These are phyloP conservation scores for Bucorvus abyssinicus DNA, from an alignment of 2,797 vertebrate genomes.

Conservation along the genomic window DNA sequence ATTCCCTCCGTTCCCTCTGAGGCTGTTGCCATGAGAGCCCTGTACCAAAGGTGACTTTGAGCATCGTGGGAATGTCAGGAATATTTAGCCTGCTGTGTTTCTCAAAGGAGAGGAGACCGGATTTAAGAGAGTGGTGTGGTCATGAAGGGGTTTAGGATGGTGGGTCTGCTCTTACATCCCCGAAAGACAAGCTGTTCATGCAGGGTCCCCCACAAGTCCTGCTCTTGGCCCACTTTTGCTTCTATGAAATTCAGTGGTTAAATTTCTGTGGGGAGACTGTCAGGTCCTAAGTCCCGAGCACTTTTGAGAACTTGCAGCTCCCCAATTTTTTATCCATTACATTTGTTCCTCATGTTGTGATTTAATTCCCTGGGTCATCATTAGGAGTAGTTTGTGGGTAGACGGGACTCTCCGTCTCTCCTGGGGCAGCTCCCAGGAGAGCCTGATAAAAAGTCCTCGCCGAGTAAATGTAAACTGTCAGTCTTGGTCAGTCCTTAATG, in stretches of 20 bases:
- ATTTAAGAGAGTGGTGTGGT: background rate
- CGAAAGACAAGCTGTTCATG: background rate
- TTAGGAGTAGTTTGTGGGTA: background rate
- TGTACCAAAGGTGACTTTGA: background rate
- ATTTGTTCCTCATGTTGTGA: background rate
- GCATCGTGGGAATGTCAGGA: background rate
- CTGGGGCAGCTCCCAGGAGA: background rate
- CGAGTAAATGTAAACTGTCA: background rate
- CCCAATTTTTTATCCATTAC: background rate
- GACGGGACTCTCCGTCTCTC: background rate
- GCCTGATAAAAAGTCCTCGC: background rate
- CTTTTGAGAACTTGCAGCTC: background rate
- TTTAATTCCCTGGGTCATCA: background rate
- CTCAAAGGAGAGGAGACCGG: background rate
- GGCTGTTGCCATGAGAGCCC: background rate
- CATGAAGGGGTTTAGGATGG: background rate
- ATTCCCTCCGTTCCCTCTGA: background rate
- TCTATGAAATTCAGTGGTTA: background rate
- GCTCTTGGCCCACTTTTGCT: background rate
- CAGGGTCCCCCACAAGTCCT: background rate
- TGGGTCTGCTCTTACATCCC: background rate
- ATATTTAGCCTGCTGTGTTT: background rate
- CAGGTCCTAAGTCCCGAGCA: background rate
- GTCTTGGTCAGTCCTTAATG: background rate
- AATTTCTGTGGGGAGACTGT: background rate